Conservation (phyloP, 2,888 invertebrate species). For the Caenorhabditis wallacei region DNA sequence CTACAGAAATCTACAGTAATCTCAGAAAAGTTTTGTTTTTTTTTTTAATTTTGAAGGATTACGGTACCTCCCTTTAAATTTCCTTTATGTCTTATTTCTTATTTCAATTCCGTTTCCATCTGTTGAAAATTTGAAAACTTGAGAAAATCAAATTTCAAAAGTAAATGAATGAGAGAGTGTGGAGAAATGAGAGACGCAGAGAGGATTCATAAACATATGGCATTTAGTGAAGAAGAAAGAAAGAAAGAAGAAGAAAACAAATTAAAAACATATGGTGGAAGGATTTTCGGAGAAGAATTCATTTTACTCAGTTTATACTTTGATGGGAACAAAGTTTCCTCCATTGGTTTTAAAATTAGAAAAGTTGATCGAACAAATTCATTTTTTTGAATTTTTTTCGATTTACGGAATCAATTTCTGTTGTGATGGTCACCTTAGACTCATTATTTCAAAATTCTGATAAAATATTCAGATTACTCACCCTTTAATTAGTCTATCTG, state of each 20-base stretch:
- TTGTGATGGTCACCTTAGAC: no score
- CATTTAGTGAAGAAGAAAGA: neutral
- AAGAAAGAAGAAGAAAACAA: neutral
- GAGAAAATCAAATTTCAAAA: neutral
- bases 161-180: neutral
- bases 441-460: no score
- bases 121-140: neutral
- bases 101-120: neutral
- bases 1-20: neutral
- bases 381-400: no score
- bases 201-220: slow-evolving; percentile 1
- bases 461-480: no score
- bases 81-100: neutral
- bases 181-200: neutral
- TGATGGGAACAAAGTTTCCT: no score
- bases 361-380: no score
- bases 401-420: no score
- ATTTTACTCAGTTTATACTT: no score
- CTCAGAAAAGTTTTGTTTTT: no score
- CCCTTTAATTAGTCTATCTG: no score
- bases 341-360: no score
- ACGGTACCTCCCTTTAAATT: neutral
- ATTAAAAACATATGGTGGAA: neutral
- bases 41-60: no score
- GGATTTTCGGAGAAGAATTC: neutral